phyloP scores from a whole-genome alignment of 2,888 invertebrate genomes.

The Chalcis sispes region DNA sequence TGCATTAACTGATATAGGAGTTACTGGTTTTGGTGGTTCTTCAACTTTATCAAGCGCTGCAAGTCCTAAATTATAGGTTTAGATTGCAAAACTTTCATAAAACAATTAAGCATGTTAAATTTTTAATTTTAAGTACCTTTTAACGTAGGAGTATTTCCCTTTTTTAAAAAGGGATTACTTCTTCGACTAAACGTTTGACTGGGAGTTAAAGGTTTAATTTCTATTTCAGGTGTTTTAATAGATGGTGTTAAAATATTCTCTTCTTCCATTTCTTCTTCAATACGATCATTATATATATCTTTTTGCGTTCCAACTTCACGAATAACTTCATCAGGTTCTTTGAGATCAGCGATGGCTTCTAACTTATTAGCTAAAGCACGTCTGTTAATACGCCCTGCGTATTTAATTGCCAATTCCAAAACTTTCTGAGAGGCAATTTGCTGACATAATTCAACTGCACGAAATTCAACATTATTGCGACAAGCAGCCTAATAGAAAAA shows the following conservation, averaged over 20 bases:
- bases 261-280: constrained; percentile 58
- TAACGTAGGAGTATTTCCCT: constrained; percentile 54
- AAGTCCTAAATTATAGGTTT: constrained; percentile 43
- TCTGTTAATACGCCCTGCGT: constrained; percentile 87
- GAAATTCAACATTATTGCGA: constrained; percentile 88
- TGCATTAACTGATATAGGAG: constrained; percentile 14
- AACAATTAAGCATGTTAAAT: not conserved
- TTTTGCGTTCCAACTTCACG: constrained; percentile 60
- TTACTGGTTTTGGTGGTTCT: constrained; percentile 39
- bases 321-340: constrained; percentile 68
- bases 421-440: constrained; percentile 87
- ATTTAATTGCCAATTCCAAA: constrained; percentile 91
- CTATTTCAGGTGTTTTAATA: constrained; percentile 63
- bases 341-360: constrained; percentile 69
- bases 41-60: constrained; percentile 62
- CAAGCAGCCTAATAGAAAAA: constrained; percentile 82
- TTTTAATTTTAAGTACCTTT: constrained; percentile 61
- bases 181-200: constrained; percentile 59
- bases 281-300: constrained; percentile 61
- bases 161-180: constrained; percentile 77
- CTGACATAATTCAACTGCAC: constrained; percentile 91
- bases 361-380: constrained; percentile 88
- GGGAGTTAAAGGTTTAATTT: constrained; percentile 69
- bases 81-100: constrained; percentile 18
- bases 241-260: constrained; percentile 62